Evolutionary conservation across 1,140 invertebrate species (phyloP).

Genomic region (Drosophila ambigua): DNA sequence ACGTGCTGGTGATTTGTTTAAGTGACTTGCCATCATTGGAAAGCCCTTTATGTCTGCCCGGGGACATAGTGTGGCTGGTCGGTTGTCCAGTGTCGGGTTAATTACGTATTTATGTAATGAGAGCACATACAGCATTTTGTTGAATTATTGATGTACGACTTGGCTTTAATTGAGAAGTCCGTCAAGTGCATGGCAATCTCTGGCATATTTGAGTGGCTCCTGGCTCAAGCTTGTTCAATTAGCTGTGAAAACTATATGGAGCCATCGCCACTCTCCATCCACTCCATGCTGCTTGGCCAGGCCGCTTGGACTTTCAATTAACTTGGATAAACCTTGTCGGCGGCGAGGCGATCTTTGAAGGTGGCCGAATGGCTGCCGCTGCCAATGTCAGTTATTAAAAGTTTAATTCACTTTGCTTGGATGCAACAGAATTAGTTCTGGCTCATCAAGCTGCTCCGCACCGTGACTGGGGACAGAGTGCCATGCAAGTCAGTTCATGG

Average conservation of each 20-base stretch:
- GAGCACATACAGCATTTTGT: conserved; percentile 47
- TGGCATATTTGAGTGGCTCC: conserved; percentile 6
- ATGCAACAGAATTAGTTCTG: conserved; percentile 58
- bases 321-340: conserved; percentile 48
- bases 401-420: conserved; percentile 71
- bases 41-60: conserved; percentile 37
- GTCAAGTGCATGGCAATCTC: background rate
- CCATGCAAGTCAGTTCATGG: conserved; percentile 21
- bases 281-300: conserved; percentile 10
- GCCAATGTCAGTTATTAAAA: conserved; percentile 69
- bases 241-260: conserved; percentile 14
- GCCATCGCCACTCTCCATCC: background rate
- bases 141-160: conserved; percentile 34
- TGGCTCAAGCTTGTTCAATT: conserved; percentile 20
- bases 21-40: conserved; percentile 42
- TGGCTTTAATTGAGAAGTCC: conserved; percentile 14
- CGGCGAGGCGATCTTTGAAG: conserved; percentile 32
- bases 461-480: background rate
- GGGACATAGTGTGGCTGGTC: conserved; percentile 17
- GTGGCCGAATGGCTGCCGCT: conserved; percentile 27
- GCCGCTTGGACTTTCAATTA: conserved; percentile 70
- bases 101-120: conserved; percentile 59
- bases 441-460: conserved; percentile 50
- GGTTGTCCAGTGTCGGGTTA: conserved; percentile 35
- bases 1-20: conserved; percentile 55